Base-by-base conservation (phyloP, 1,140 invertebrate species). In the Halictus rubicundus region DNA sequence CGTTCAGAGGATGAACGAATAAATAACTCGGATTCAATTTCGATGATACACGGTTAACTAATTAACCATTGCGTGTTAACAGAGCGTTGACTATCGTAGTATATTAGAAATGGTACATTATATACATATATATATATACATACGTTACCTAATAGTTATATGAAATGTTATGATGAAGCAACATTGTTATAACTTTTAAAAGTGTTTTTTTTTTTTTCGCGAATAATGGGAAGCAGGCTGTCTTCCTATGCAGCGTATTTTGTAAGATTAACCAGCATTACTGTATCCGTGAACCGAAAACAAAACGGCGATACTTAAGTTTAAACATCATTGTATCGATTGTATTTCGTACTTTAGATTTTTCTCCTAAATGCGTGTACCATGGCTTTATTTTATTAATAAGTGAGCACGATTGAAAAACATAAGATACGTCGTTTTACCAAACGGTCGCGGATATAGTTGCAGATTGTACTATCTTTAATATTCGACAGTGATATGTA, bases 71-170 rank as follows among this genome's bases (percentile, higher is more conserved):
- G 76, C 37, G 54, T 57, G 10, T 14, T 23, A 66, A 52, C 14
- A 65, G 25, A 74, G 37, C 46, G 32, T 64, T 21, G 57, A 70
- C 27, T 79, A 73, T 74, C 25, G 52, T 79, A 74, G 71, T 25
- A 21, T 21, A 25, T 60, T 79, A 79, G 27, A 74, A 21, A 74
- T 59, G 10, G n/a, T 60, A 60, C 65, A 65, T 64, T 14, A 46
- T 46, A 46, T 46, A 46, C 6, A 52, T 52, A 52, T 4, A 52
- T 21, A 52, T 52, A 52, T 52, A 19, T 60, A n/a, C 65, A 32
- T 46, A 71, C 25, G 23, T 59, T 68, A 12, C 39, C 32, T 49
- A 42, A 59, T 77, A 69, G 21, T 37, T 37, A 16, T 32, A 21
- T 46, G 6, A 25, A 64, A 54, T 52, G 49, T 21, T 68, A 10